Base-by-base conservation (phyloP, 1,140 invertebrate genomes). In the Caenorhabditis latens region DNA sequence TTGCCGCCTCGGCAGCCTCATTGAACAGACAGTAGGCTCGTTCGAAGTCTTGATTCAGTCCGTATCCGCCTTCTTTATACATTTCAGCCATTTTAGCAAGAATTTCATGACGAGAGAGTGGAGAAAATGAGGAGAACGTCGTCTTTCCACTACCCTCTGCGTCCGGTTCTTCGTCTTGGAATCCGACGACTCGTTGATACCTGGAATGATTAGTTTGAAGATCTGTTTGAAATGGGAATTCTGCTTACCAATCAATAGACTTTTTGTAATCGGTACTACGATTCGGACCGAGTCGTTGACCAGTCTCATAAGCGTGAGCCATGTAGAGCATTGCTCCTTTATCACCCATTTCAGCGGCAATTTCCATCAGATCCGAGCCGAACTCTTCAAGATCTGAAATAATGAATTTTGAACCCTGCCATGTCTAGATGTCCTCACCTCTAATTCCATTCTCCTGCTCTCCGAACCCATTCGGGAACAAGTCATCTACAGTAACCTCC, bases 1-100 rank as follows among this genome's bases (percentile, higher is more conserved):
- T 94, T 5, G 94, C 94, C 55, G 89, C 89, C 84, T 95, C 94
- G 63, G 94, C 94, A 50, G 94, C 94, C 85, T 93, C 91, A 84
- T 90, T 94, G 90, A 93, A 95, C 79, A 94, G 88, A 71, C 94
- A 94, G 79, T 93, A 94, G 65, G 94, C 93, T 92, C 93, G 92
- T 46, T 92, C 90, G 19, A 93, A 92, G 90, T 94, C 93, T 87
- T 93, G 93, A 5, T 93, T 83, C 43, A 90, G 42, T 2, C 91
- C 93, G 89, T 93, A 90, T 1, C 93, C 94, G 24, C 94, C 94
- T 55, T 93, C 84, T 40, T 90, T 86, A 83, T 94, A 94, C 90
- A 95, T 92, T 58, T 93, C 93, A 7, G 94, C 94, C 91, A 94
- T 93, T 58, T 93, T 92, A 24, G 94, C 94, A 84, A 93, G 85